Conservation (phyloP, 35 echinoderm and acorn worm species). For the Diadema setosum region DNA sequence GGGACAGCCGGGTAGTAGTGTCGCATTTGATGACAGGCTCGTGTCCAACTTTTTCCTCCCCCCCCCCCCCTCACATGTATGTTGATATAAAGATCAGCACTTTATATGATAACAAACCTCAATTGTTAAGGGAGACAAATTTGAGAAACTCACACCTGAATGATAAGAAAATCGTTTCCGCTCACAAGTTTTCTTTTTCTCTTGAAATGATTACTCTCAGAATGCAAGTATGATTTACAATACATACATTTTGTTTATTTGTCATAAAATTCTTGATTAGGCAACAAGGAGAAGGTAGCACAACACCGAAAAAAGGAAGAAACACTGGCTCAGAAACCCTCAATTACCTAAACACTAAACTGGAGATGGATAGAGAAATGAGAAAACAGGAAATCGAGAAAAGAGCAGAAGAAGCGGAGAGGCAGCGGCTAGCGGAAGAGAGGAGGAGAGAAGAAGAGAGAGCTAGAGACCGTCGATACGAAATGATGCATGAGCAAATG, state of each 20-base stretch:
- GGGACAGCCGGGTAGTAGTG: too few relatives aligned
- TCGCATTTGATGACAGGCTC: too few relatives aligned
- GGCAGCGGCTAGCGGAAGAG: constrained; percentile 3
- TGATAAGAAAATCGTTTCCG: background rate
- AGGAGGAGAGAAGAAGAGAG: constrained; percentile 11
- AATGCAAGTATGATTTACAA: background rate
- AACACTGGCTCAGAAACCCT: constrained; percentile 26
- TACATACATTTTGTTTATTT: background rate
- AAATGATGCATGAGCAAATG: constrained; percentile 23
- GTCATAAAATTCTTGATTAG: background rate
- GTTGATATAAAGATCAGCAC: background rate
- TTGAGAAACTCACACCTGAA: background rate
- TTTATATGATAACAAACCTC: background rate
- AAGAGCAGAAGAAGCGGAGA: background rate
- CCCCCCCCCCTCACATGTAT: too few relatives aligned
- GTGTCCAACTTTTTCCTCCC: too few relatives aligned
- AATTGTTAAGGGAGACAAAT: background rate
- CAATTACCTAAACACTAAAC: background rate
- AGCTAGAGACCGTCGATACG: constrained; percentile 22
- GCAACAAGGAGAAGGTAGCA: constrained; percentile 17
- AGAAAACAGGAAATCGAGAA: constrained; percentile 39
- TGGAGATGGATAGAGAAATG: constrained; percentile 40
- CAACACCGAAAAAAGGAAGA: constrained; percentile 2
- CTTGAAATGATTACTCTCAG: background rate
- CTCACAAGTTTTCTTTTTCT: background rate